Evolutionary conservation across 2,797 vertebrate species (phyloP), one percentile per base, ranked within the genome.

Genomic region (Cephalopachus bancanus): DNA sequence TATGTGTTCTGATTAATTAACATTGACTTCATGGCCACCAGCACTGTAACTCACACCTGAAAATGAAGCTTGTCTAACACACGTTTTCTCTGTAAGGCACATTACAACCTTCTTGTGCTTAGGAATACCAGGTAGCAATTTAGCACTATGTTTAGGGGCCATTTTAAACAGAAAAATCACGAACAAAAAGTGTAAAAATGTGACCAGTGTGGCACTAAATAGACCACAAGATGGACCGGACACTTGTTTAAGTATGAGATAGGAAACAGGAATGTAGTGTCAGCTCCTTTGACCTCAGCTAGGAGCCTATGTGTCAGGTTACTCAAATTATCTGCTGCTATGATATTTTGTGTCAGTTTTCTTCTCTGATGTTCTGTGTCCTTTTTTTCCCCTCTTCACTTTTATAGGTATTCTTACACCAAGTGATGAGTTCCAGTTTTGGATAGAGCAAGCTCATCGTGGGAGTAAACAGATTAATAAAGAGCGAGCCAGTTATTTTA

Each of bases 381-480:
- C n/a, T 33, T 49, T 62, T 83, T 81, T 93, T 33, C 28, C 44
- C 24, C 16, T 78, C 33, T 96, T 93, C 26, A 55, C 0, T 96
- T 98, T 14, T 98, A n/a, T 97, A 99, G 99, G 99, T 97, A 99
- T 99, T 97, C 98, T 99, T 96, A 99, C 99, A 76, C 99, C 99
- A 65, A 98, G 69, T 98, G 99, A 99, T 99, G 99, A 99, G 97
- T 99, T 99, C 98, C 99, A 99, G 97, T 99, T 99, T 98, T 99
- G 99, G 99, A 97, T 95, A 72, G 99, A 99, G 90, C 98, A 99
- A 94, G 98, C 98, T 95, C 98, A 89, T 92, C 98, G 97, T 98
- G 99, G 98, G 93, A 99, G 98, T 98, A 99, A 99, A 97, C 98
- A 98, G 83, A 99, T 95, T 74, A 98, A 92, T 96, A 99, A 98